Percentiles rank a stretch among this genome's conserved stretches.
These are phyloP conservation scores for Tetanocera ferruginea DNA, from an alignment of 2,888 invertebrate genomes.

Conservation along the genomic window DNA sequence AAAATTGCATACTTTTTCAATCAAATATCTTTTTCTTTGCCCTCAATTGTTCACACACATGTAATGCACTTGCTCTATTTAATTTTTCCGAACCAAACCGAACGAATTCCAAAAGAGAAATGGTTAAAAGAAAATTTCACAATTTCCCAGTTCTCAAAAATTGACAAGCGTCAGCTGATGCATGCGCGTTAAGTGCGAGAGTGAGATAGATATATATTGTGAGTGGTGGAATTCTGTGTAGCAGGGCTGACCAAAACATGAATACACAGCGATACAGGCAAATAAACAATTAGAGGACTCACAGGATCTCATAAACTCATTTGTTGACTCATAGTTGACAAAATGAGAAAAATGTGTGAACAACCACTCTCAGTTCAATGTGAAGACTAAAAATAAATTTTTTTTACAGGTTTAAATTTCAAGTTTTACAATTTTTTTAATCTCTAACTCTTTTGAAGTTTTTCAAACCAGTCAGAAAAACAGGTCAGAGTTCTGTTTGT, in stretches of 20 bases:
- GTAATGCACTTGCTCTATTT: not conserved
- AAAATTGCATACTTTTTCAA: not conserved
- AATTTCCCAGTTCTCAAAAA: conserved; percentile 14
- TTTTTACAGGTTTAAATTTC: too few species aligned
- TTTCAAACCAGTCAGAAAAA: too few species aligned
- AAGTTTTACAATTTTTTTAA: too few species aligned
- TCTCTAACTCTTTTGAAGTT: too few species aligned
- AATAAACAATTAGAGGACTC: not conserved
- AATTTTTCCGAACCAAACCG: not conserved
- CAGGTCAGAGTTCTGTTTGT: too few species aligned
- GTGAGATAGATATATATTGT: not conserved
- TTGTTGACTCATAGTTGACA: too few species aligned
- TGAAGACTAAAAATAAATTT: too few species aligned
- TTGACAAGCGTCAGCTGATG: conserved; percentile 11
- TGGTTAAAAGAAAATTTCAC: conserved; percentile 21
- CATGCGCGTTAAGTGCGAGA: not conserved
- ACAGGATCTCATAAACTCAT: too few species aligned
- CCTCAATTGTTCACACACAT: not conserved
- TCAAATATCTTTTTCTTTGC: not conserved
- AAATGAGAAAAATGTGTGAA: too few species aligned
- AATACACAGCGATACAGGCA: not conserved
- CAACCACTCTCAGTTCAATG: too few species aligned
- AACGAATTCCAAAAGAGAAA: conserved; percentile 32
- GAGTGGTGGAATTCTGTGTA: not conserved
- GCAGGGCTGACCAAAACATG: not conserved